phyloP scores from a whole-genome alignment of 2,113 vertebrate species.

The Labeo rohita region DNA sequence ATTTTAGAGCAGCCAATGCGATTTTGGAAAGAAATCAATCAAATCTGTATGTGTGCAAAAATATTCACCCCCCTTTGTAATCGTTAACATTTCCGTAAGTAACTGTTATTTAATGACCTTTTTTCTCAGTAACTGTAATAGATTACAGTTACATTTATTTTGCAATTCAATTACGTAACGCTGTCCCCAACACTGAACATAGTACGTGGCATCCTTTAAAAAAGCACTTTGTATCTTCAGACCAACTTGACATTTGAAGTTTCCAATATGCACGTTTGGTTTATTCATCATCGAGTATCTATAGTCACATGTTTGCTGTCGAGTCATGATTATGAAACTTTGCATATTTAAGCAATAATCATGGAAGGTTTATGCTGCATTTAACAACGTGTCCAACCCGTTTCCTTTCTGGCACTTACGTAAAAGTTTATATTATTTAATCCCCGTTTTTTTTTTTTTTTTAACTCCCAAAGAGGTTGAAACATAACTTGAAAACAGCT shows the following conservation, averaged over 20 bases:
- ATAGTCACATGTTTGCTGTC: conserved; percentile 61
- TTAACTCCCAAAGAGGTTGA: conserved; percentile 57
- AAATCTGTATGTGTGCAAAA: no score
- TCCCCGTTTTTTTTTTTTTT: conserved; percentile 35
- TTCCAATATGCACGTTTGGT: conserved; percentile 66
- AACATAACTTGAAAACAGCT: conserved; percentile 57
- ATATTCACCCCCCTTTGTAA: no score
- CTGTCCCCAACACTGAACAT: not conserved
- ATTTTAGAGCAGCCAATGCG: no score
- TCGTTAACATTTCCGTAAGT: no score
- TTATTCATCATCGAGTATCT: conserved; percentile 62
- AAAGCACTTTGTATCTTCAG: conserved; percentile 75
- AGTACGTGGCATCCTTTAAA: conserved; percentile 59
- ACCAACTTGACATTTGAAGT: conserved; percentile 72
- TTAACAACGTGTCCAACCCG: conserved; percentile 59
- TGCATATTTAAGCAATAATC: conserved; percentile 61
- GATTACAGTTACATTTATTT: no score
- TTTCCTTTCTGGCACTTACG: conserved; percentile 62
- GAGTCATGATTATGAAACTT: conserved; percentile 54
- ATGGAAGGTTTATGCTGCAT: conserved; percentile 68
- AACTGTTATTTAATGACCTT: no score
- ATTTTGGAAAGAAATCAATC: no score
- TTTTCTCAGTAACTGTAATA: no score
- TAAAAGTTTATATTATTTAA: conserved; percentile 32
- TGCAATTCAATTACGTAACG: no score